These are phyloP conservation scores for Drosophila infuscata DNA, from an alignment of 2,888 invertebrate genomes.

Conservation along the genomic window DNA sequence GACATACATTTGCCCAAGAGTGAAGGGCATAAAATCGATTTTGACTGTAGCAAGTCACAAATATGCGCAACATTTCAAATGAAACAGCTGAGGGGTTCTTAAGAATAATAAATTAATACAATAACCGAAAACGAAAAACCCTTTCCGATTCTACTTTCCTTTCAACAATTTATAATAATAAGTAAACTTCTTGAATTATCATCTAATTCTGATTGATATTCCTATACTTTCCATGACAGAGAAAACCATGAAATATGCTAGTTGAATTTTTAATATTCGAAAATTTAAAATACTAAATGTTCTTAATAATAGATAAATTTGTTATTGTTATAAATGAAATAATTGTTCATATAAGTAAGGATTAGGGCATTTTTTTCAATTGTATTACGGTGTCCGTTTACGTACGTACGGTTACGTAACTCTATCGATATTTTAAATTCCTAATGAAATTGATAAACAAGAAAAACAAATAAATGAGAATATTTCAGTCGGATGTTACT, in stretches of 20 bases:
- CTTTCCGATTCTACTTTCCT: too few species aligned
- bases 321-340: too few species aligned
- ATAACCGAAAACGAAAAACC: too few species aligned
- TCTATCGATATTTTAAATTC: neutral
- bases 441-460: neutral
- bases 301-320: too few species aligned
- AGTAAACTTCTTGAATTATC: neutral
- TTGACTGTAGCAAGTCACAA: neutral
- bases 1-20: slow-evolving; percentile 1
- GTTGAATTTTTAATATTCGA: too few species aligned
- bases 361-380: neutral
- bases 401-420: neutral
- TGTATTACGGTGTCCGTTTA: neutral
- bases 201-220: neutral
- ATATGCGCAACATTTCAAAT: neutral
- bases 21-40: neutral
- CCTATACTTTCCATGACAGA: neutral
- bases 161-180: neutral
- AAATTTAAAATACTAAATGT: too few species aligned
- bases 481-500: neutral
- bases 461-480: neutral
- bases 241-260: too few species aligned
- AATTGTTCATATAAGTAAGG: too few species aligned
- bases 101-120: neutral
- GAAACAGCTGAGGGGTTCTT: neutral